These are phyloP conservation scores for Lanius collurio DNA, from an alignment of 2,113 vertebrate genomes.

Conservation along the genomic window DNA sequence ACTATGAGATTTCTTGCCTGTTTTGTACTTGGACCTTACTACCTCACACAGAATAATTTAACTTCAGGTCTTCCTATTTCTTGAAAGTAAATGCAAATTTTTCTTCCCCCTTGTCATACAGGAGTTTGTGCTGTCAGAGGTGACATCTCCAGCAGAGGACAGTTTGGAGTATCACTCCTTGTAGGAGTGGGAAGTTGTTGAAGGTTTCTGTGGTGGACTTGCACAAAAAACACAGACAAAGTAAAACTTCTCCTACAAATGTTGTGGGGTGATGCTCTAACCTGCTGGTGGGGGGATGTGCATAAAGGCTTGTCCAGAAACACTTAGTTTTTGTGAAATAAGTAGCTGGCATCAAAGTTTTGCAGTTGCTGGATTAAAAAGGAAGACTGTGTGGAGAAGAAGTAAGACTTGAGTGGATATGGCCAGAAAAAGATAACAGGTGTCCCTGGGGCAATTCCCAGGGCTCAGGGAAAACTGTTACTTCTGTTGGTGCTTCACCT, in stretches of 20 bases:
- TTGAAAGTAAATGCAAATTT: neutral
- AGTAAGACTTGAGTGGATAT: neutral
- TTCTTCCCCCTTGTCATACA: neutral
- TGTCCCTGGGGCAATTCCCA: neutral
- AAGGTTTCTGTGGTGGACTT: neutral
- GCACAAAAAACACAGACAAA: neutral
- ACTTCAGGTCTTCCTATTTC: neutral
- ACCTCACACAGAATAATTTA: neutral
- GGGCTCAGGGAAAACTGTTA: neutral
- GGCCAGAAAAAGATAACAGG: neutral
- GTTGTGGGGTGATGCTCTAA: neutral
- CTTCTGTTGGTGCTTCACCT: fast-evolving
- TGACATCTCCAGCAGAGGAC: neutral
- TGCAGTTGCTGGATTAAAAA: neutral
- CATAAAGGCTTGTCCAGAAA: neutral
- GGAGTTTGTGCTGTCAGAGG: neutral
- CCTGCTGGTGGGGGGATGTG: neutral
- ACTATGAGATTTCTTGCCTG: neutral
- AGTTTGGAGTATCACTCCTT: neutral
- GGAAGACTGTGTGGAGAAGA: neutral
- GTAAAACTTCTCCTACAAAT: neutral
- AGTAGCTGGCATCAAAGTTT: neutral
- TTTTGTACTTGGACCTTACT: neutral
- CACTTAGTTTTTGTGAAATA: neutral
- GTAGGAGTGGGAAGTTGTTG: neutral